These are phyloP conservation scores for Flabesymbios commensalis DNA, from an alignment of 2,888 invertebrate genomes.

Conservation along the genomic window DNA sequence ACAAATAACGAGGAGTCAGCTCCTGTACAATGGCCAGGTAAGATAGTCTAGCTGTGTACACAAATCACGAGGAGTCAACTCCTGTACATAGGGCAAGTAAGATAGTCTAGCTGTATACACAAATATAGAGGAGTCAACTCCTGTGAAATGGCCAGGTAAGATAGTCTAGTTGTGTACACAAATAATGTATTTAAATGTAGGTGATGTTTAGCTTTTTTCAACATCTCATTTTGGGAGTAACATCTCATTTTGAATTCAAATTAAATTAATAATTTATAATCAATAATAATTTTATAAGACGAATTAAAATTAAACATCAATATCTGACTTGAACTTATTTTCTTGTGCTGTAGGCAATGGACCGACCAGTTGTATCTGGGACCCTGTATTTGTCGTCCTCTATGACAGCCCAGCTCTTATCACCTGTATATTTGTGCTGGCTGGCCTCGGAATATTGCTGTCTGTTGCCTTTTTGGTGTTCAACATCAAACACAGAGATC, in stretches of 20 bases:
- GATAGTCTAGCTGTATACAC: too few relatives aligned
- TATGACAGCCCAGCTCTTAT: not conserved
- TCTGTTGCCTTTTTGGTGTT: conserved; percentile 2
- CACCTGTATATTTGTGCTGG: not conserved
- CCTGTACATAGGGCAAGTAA: too few relatives aligned
- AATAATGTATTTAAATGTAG: too few relatives aligned
- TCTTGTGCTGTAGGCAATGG: not conserved
- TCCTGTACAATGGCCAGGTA: too few relatives aligned
- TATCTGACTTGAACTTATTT: too few relatives aligned
- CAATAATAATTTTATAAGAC: not conserved
- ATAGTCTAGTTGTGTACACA: too few relatives aligned
- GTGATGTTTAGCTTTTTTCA: too few relatives aligned
- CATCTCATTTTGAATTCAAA: not conserved
- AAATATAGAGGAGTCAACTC: too few relatives aligned
- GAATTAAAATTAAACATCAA: not conserved
- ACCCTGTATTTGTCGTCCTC: not conserved
- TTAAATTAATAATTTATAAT: not conserved
- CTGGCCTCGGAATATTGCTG: not conserved
- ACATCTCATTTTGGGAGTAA: not conserved
- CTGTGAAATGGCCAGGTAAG: too few relatives aligned
- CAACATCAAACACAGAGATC: conserved; percentile 7
- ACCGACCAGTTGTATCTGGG: not conserved
- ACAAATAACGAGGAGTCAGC: too few relatives aligned
- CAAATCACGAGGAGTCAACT: too few relatives aligned
- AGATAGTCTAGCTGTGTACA: too few relatives aligned